These are phyloP conservation scores for Delia radicum DNA, from an alignment of 1,140 invertebrate species.

Conservation along the genomic window DNA sequence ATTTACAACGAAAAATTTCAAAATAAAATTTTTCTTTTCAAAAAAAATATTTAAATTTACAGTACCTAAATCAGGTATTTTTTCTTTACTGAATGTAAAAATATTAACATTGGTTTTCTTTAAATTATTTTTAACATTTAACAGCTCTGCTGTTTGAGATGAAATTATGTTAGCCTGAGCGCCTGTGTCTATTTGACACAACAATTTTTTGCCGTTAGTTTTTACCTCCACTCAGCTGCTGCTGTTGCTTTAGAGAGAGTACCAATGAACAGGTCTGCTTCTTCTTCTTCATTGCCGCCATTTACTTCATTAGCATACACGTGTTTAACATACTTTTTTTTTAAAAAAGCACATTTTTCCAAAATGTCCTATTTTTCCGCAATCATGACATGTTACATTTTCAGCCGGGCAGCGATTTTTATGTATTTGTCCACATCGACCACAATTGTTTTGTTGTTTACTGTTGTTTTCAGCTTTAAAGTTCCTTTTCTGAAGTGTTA, in stretches of 20 bases:
- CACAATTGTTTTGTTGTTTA: background rate
- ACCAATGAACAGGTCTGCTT: slow-evolving; percentile 4
- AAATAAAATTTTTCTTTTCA: slow-evolving; percentile 22
- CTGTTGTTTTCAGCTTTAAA: background rate
- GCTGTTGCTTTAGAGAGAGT: background rate
- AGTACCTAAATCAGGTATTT: slow-evolving; percentile 24
- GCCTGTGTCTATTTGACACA: slow-evolving; percentile 25
- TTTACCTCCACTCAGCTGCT: background rate
- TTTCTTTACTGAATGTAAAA: slow-evolving; percentile 28
- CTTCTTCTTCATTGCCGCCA: background rate
- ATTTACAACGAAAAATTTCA: slow-evolving; percentile 24
- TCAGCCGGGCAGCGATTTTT: slow-evolving; percentile 32
- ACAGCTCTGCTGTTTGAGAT: background rate
- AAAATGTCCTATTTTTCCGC: slow-evolving; percentile 33
- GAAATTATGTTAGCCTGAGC: slow-evolving; percentile 24
- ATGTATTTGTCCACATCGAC: slow-evolving; percentile 25
- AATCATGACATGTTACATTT: slow-evolving; percentile 32
- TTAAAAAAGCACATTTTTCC: slow-evolving; percentile 28
- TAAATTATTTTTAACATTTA: slow-evolving; percentile 16
- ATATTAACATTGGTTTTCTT: slow-evolving; percentile 3
- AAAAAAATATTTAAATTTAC: background rate
- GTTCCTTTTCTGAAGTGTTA: background rate
- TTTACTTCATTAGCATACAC: background rate
- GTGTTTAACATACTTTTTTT: background rate
- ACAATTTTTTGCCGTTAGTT: slow-evolving; percentile 26